phyloP scores from a whole-genome alignment of 2,797 vertebrate species.

The Hippocampus kuda region DNA sequence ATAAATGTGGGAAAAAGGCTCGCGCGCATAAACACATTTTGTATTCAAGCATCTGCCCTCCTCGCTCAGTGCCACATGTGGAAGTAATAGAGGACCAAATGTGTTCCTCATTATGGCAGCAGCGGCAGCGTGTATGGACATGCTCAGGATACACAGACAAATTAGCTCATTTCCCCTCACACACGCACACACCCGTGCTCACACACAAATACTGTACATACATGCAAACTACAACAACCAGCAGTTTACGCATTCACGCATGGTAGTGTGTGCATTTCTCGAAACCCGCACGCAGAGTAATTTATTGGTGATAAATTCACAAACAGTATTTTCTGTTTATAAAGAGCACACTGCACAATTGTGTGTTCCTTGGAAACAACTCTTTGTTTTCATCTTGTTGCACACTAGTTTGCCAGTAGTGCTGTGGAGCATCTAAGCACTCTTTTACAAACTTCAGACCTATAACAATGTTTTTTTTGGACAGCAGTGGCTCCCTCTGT shows the following conservation, averaged over 20 bases:
- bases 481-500: too few relatives aligned
- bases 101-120: conserved; percentile 61
- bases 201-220: conserved; percentile 8
- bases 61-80: conserved; percentile 42
- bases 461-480: too few relatives aligned
- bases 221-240: conserved; percentile 6
- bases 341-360: not conserved
- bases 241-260: conserved; percentile 3
- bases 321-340: not conserved
- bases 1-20: conserved; percentile 17
- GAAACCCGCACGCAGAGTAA: conserved; percentile 11
- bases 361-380: not conserved
- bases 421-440: too few relatives aligned
- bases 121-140: conserved; percentile 56
- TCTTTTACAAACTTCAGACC: too few relatives aligned
- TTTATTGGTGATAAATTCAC: not conserved
- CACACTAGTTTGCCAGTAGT: not conserved
- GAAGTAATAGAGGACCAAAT: conserved; percentile 59
- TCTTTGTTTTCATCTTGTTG: not conserved
- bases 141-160: conserved; percentile 66
- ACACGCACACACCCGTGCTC: conserved; percentile 18
- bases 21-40: conserved; percentile 30
- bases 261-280: conserved; percentile 11
- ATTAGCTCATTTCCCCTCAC: conserved; percentile 62
- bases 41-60: conserved; percentile 18